These are phyloP conservation scores for Bubo bubo DNA, from an alignment of 2,113 vertebrate species.

Conservation along the genomic window DNA sequence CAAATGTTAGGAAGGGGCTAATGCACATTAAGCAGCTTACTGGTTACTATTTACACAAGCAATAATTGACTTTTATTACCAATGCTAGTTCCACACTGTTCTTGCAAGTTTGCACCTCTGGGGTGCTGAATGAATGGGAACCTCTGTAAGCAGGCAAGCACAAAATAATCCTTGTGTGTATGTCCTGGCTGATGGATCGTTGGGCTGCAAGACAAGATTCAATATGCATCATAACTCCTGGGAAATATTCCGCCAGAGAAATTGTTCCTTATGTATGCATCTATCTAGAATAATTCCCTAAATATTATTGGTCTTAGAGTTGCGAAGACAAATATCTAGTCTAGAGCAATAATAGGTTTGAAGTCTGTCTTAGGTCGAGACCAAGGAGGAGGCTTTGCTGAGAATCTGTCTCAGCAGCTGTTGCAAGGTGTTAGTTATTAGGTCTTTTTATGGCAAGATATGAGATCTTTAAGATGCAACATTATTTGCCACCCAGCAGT, in stretches of 20 bases:
- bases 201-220: background rate
- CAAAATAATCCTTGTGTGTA: background rate
- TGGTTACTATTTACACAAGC: background rate
- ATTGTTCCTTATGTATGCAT: background rate
- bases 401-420: background rate
- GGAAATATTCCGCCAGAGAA: background rate
- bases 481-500: background rate
- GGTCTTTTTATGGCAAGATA: background rate
- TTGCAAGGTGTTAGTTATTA: background rate
- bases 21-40: background rate
- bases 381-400: background rate
- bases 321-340: background rate
- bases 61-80: background rate
- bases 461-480: background rate
- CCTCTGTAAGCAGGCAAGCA: background rate
- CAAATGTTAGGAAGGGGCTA: constrained; percentile 6
- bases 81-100: background rate
- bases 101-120: background rate
- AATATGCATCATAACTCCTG: background rate
- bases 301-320: background rate
- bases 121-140: background rate
- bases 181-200: background rate
- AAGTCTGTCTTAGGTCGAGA: background rate
- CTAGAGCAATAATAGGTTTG: background rate
- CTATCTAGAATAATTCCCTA: background rate